phyloP scores from a whole-genome alignment of 2,797 vertebrate species.

The Falco columbarius region DNA sequence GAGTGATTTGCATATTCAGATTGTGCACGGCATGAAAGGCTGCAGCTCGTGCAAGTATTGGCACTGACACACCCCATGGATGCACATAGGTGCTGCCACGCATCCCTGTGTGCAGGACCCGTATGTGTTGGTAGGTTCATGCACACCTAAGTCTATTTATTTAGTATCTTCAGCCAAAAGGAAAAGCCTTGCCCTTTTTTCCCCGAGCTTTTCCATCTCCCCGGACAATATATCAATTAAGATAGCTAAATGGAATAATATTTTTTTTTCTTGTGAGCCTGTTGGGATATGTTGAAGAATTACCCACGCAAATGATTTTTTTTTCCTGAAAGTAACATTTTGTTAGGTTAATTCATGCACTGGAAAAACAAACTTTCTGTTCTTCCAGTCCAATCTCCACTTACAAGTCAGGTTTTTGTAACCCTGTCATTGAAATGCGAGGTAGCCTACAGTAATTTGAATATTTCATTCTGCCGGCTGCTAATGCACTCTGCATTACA shows the following conservation, averaged over 20 bases:
- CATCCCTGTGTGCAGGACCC: accelerated
- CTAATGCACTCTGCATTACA: conserved; percentile 77
- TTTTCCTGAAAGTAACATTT: conserved; percentile 36
- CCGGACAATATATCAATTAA: conserved; percentile 30
- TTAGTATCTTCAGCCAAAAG: background rate
- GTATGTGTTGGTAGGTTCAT: accelerated
- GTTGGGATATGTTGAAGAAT: conserved; percentile 27
- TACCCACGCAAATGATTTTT: background rate
- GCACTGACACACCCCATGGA: background rate
- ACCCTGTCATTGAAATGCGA: conserved; percentile 77
- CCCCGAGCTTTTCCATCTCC: background rate
- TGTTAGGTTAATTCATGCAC: conserved; percentile 62
- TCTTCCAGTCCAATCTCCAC: conserved; percentile 51
- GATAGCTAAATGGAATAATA: conserved; percentile 33
- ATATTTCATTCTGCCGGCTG: conserved; percentile 83
- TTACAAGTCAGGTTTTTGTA: conserved; percentile 72
- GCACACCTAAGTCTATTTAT: background rate
- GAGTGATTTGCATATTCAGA: conserved; percentile 49
- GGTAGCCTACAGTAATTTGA: conserved; percentile 82
- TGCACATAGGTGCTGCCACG: background rate
- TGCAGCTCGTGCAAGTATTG: background rate
- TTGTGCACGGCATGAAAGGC: background rate
- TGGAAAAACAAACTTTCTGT: conserved; percentile 68
- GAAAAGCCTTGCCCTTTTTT: background rate
- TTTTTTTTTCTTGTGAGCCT: background rate